Base-by-base conservation (phyloP, 2,797 vertebrate species). In the Crocidura indochinensis region DNA sequence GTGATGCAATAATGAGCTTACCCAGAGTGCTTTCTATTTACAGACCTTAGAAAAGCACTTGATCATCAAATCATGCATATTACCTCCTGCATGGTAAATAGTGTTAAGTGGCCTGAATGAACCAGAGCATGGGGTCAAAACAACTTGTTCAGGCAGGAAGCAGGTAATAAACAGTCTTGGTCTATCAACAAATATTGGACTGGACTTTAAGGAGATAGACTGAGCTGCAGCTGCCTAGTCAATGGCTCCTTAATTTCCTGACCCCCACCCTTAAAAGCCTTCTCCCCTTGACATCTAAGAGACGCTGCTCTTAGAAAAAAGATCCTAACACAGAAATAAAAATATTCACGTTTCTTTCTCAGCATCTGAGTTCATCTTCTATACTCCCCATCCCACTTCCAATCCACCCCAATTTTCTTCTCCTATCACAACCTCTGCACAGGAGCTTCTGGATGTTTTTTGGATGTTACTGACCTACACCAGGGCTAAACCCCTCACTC, bases 51-150 rank as follows among this genome's bases (percentile, higher is more conserved):
- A 62, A 51, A 80, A 67, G 74, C 56, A 27, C 78, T 56, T 2
- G 19, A 51, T 49, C 19, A 1, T 22, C 0, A 0, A 72, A 78
- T 47, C 72, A 3, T 1, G 31, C 14, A 47, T 7, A 10, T 15
- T 5, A 78, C 27, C 11, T 12, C 10, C 24, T 3, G 38, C 72
- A 83, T 84, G 60, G 69, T 64, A 80, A 96, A 90, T 60, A 90
- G 46, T 17, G 56, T 49, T 38, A 91, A 93, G 82, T 51, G 92
- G 79, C 47, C 71, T 51, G n/a, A 89, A 87, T 27, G 73, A 88
- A 78, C 73, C 73, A 29, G 65, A 84, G 78, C 69, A 67, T 10
- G 11, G 26, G 56, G 89, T 96, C 92, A 95, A 77, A 87, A 69
- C 64, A 67, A 94, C 62, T 53, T 22, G 53, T 74, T 31, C 46